Base-by-base conservation (phyloP, 1,140 invertebrate species). In the Drosophila sproati region DNA sequence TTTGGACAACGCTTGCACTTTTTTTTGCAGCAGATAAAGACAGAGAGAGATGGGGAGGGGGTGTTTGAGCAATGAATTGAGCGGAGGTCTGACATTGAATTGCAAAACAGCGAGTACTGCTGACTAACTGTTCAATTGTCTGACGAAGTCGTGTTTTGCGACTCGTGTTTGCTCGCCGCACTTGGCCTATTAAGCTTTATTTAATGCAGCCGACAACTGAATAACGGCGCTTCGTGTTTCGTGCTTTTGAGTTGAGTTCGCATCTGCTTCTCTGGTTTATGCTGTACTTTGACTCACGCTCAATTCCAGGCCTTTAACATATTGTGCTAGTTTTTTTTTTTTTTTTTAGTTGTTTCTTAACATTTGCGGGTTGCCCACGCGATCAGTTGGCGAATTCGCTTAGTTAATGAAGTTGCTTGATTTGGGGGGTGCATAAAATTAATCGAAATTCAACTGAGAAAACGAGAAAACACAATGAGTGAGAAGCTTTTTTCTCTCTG, bases 311-410 rank as follows among this genome's bases (percentile, higher is more conserved):
- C 64, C 64, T 80, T 77, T 78, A 75, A 62, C 76, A 34, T 45
- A 41, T 20, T 50, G 37, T 41, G 60, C 48, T 71, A 74, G 72
- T 77, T 86, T 82, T 75, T 76, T 79, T 76, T 80, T 82, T 75
- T 76, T 79, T 76, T 20, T 20, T 20, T 80, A 77, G 72, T 73
- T 80, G 69, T 56, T 59, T 62, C 68, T 47, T 43, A 61, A 37
- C 51, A 67, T 28, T 62, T 59, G 54, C 52, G 41, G 48, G 51
- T 57, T 43, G 52, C 69, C 52, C 41, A 72, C 60, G 61, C 71
- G 66, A 63, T 74, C 62, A 34, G 57, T 32, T 43, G 59, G 50
- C 52, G 51, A 57, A 64, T 51, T 56, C 37, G 29, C 12, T 61
- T 62, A 50, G 67, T 56, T 73, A 68, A 66, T 62, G 60, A 39